Conservation (phyloP, 2,797 vertebrate species). For the Eospalax fontanierii region DNA sequence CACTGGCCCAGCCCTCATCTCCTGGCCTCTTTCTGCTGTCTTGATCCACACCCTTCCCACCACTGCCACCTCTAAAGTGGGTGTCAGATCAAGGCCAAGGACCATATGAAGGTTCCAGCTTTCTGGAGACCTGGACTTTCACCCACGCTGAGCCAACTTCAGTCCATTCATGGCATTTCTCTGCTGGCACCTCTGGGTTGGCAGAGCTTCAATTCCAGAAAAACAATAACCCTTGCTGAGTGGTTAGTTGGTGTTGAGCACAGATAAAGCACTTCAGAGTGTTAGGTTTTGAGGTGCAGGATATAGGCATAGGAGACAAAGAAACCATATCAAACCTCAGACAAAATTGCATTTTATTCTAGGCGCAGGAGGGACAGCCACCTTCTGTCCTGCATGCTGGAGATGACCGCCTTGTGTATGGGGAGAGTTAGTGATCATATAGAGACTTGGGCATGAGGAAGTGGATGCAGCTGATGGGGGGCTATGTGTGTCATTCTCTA, state of each 20-base stretch:
- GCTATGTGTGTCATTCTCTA: no score
- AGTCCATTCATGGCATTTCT: not conserved
- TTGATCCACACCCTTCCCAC: not conserved
- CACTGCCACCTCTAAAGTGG: not conserved
- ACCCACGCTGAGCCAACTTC: not conserved
- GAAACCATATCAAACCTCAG: no score
- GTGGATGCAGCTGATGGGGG: no score
- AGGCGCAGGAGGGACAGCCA: no score
- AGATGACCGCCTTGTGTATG: no score
- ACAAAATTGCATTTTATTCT: no score
- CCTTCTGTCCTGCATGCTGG: no score
- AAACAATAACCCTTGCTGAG: not conserved
- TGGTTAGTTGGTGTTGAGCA: not conserved
- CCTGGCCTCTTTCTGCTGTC: no score
- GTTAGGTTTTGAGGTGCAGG: no score
- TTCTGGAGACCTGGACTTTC: not conserved
- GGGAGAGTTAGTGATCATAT: no score
- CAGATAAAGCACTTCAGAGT: not conserved
- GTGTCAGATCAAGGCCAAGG: not conserved
- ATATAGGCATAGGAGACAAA: no score
- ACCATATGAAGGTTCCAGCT: not conserved
- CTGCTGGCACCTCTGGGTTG: not conserved
- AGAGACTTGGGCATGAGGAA: no score
- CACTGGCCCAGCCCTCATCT: not conserved
- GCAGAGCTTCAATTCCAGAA: conserved; percentile 10